These are phyloP conservation scores for Numenius phaeopus DNA, from an alignment of 2,797 vertebrate species.

Conservation along the genomic window DNA sequence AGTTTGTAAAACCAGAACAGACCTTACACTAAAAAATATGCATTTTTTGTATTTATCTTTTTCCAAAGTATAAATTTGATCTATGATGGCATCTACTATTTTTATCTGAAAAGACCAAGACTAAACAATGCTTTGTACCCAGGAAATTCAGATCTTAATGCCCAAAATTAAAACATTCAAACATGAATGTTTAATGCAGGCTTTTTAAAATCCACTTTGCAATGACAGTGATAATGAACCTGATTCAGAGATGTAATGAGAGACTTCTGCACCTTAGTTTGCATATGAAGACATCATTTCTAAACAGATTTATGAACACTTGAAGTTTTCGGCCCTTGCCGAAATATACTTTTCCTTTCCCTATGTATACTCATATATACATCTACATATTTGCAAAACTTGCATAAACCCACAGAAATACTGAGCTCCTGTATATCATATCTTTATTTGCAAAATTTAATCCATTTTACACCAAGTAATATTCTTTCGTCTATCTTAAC, in stretches of 20 bases:
- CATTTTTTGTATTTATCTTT: background rate
- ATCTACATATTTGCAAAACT: background rate
- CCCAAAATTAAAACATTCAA: background rate
- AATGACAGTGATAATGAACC: background rate
- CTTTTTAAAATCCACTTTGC: background rate
- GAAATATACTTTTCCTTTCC: background rate
- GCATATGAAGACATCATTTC: background rate
- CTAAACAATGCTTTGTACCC: background rate
- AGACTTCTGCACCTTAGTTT: background rate
- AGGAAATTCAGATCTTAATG: background rate
- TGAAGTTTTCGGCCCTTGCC: background rate
- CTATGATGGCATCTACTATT: background rate
- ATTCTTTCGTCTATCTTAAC: background rate
- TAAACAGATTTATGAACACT: background rate
- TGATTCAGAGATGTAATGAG: background rate
- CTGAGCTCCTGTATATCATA: background rate
- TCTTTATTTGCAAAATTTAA: background rate
- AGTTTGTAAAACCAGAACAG: background rate
- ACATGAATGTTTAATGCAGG: background rate
- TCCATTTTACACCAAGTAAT: background rate
- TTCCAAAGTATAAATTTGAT: background rate
- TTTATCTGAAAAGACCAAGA: background rate
- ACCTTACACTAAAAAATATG: background rate
- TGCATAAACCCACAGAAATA: background rate
- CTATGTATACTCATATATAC: background rate